Conservation (phyloP, 2,888 invertebrate genomes). For the Pseudococcus jackbeardsleyi region DNA sequence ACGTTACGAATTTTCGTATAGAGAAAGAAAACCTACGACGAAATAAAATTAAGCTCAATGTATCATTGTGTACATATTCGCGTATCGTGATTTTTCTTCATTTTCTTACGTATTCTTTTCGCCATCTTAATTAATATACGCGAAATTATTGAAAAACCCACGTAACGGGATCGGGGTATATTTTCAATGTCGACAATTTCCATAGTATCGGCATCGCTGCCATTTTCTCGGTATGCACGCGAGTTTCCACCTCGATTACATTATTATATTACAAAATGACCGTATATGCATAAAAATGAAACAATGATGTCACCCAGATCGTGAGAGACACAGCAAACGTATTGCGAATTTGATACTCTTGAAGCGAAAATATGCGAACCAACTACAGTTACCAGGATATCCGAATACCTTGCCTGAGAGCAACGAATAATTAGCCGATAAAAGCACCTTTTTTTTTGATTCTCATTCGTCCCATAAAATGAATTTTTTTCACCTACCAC, state of each 20-base stretch:
- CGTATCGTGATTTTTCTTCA: constrained; percentile 1
- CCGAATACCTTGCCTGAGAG: background rate
- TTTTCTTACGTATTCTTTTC: background rate
- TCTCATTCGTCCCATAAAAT: background rate
- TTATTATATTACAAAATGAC: constrained; percentile 35
- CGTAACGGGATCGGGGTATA: background rate
- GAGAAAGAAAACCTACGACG: background rate
- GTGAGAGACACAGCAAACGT: constrained; percentile 8
- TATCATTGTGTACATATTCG: background rate
- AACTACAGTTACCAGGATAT: constrained; percentile 25
- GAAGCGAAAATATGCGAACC: background rate
- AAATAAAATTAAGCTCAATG: background rate
- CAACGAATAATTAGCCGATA: background rate
- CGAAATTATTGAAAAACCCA: background rate
- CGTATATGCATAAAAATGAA: constrained; percentile 26
- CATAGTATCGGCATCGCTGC: background rate
- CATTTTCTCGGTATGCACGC: constrained; percentile 30
- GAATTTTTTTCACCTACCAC: background rate
- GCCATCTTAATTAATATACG: background rate
- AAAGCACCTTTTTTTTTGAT: background rate
- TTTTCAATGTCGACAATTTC: background rate
- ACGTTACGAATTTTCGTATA: background rate
- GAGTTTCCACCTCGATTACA: constrained; percentile 28
- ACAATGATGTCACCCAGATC: constrained; percentile 28
- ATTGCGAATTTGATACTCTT: constrained; percentile 16